Conservation (phyloP, 1,140 invertebrate species). For the Drosophila athabasca region DNA sequence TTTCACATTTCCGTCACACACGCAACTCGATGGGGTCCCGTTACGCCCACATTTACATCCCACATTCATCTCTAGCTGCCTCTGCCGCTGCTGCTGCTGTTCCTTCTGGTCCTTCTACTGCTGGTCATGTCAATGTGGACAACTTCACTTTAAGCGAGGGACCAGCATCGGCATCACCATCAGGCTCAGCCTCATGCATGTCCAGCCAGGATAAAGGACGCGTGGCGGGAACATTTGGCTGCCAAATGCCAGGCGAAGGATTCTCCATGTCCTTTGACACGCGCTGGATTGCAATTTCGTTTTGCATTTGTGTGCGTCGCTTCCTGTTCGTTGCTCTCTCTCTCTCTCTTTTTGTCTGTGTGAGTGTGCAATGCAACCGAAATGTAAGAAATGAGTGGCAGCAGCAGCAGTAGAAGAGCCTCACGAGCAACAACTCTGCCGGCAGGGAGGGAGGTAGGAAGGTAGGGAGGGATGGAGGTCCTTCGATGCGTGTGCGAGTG, state of each 20-base stretch:
- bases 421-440: no score
- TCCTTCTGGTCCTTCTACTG: slow-evolving; percentile 5
- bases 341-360: neutral
- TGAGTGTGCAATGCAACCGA: neutral
- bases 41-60: slow-evolving; percentile 39
- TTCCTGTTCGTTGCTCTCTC: neutral
- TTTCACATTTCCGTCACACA: slow-evolving; percentile 80
- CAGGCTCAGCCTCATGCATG: no score
- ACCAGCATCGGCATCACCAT: slow-evolving; percentile 23
- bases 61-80: slow-evolving; percentile 15
- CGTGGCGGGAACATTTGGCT: slow-evolving; percentile 60
- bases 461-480: no score
- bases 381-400: slow-evolving; percentile 71
- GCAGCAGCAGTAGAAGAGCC: slow-evolving; percentile 19
- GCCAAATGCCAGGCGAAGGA: slow-evolving; percentile 44
- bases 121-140: slow-evolving; percentile 75
- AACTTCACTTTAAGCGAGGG: slow-evolving; percentile 73
- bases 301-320: slow-evolving; percentile 52
- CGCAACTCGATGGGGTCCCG: slow-evolving; percentile 50
- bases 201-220: slow-evolving; percentile 50
- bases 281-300: slow-evolving; percentile 76
- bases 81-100: neutral
- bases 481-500: no score
- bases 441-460: no score
- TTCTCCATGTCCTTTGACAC: slow-evolving; percentile 76